Conservation (phyloP, 2,888 invertebrate species). For the Drosophila longiperda region DNA sequence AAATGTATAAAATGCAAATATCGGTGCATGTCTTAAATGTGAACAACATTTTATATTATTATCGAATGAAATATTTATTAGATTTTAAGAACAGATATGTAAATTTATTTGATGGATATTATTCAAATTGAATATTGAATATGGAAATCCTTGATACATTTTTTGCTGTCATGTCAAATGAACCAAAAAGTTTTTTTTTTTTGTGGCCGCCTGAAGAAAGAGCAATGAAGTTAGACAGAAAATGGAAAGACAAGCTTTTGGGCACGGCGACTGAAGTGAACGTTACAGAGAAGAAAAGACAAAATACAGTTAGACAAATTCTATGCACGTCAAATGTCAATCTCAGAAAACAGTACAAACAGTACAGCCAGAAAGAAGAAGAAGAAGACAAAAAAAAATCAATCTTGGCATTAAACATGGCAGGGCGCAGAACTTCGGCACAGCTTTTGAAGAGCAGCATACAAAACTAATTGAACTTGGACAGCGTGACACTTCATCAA, state of each 20-base stretch:
- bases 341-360: constrained; percentile 56
- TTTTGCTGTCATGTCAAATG: background rate
- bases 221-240: constrained; percentile 12
- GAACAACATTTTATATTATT: too few relatives aligned
- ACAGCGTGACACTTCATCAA: constrained; percentile 81
- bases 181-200: background rate
- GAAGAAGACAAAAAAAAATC: constrained; percentile 59
- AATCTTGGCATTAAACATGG: constrained; percentile 72
- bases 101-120: background rate
- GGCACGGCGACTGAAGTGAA: constrained; percentile 34
- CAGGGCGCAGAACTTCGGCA: constrained; percentile 56
- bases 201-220: constrained; percentile 7
- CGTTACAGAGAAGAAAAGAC: constrained; percentile 49
- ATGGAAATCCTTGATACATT: background rate
- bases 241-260: constrained; percentile 28
- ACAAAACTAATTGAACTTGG: constrained; percentile 81
- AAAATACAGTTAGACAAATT: constrained; percentile 79
- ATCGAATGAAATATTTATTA: background rate
- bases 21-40: too few relatives aligned
- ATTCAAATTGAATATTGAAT: background rate
- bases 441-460: constrained; percentile 67
- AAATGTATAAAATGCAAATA: too few relatives aligned
- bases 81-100: background rate
- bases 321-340: constrained; percentile 81
- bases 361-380: constrained; percentile 40